These are phyloP conservation scores for Drosophila ambigua DNA, from an alignment of 1,140 invertebrate species.

Conservation along the genomic window DNA sequence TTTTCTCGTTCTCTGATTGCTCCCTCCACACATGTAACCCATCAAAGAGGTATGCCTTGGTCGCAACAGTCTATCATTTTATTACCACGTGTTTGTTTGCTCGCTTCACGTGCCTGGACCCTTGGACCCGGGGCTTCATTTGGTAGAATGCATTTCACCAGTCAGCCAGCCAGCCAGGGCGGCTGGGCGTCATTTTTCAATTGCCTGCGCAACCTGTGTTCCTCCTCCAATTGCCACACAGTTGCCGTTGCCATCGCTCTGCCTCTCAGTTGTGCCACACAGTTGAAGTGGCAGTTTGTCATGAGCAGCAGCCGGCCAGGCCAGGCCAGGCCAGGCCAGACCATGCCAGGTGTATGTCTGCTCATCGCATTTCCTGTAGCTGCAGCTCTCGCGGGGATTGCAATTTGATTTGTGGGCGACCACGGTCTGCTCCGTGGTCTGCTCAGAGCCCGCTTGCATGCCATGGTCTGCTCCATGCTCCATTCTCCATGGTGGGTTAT, in stretches of 20 bases:
- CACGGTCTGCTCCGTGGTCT: too few relatives aligned
- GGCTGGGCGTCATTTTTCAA: conserved; percentile 69
- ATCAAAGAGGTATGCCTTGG: too few relatives aligned
- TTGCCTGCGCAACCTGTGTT: conserved; percentile 42
- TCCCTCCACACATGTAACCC: too few relatives aligned
- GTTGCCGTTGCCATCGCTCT: conserved; percentile 11
- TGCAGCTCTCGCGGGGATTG: conserved; percentile 38
- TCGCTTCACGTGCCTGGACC: conserved; percentile 47
- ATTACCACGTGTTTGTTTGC: conserved; percentile 19
- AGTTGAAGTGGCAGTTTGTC: conserved; percentile 68
- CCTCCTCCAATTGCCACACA: neutral
- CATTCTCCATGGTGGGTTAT: conserved; percentile 5
- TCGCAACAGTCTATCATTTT: too few relatives aligned
- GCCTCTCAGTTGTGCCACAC: conserved; percentile 45
- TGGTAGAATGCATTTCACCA: conserved; percentile 63
- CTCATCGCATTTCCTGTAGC: conserved; percentile 48
- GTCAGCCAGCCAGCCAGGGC: too few relatives aligned
- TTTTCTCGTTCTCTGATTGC: too few relatives aligned
- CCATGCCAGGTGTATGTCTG: conserved; percentile 37
- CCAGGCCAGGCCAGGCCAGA: neutral
- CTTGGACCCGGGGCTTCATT: conserved; percentile 49
- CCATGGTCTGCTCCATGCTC: too few relatives aligned
- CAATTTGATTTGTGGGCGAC: conserved; percentile 50
- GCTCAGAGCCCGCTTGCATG: too few relatives aligned
- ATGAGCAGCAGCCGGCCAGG: conserved; percentile 36